A percentile compares a stretch with the other conserved stretches of the same genome.
These are phyloP conservation scores for Echinops telfairi DNA, from an alignment of 2,113 vertebrate species.

Conservation along the genomic window DNA sequence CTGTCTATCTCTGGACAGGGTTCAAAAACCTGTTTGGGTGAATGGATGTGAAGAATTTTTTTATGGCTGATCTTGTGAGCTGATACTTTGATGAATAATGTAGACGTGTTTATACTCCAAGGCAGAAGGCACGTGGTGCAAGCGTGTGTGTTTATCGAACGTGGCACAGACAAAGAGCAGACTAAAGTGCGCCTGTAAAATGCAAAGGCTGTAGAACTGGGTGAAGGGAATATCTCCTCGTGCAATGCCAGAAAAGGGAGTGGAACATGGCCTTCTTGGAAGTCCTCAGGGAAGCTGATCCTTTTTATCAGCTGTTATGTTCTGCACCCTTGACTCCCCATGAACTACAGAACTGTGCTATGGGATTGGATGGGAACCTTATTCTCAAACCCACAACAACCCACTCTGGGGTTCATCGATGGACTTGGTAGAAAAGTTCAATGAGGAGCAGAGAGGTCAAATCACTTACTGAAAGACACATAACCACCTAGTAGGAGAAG, in stretches of 20 bases:
- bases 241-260: not conserved
- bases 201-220: not conserved
- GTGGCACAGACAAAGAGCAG: not conserved
- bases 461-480: not conserved
- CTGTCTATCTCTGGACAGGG: conserved; percentile 82
- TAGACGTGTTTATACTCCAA: conserved; percentile 62
- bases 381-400: not conserved
- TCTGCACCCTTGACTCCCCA: not conserved
- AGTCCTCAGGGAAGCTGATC: not conserved
- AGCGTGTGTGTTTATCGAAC: conserved; percentile 62
- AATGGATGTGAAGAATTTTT: conserved; percentile 77
- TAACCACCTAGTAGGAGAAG: not conserved
- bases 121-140: conserved; percentile 7
- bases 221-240: conserved; percentile 24
- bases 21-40: conserved; percentile 79
- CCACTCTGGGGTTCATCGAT: not conserved
- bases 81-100: conserved; percentile 73
- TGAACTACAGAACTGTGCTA: not conserved
- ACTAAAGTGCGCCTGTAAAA: not conserved
- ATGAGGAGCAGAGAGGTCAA: not conserved
- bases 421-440: conserved; percentile 30
- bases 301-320: not conserved
- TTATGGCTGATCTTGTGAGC: conserved; percentile 71
- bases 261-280: not conserved
- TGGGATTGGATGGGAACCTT: not conserved